These are phyloP conservation scores for Hiodon tergisus DNA, from an alignment of 2,113 vertebrate genomes.

Conservation along the genomic window DNA sequence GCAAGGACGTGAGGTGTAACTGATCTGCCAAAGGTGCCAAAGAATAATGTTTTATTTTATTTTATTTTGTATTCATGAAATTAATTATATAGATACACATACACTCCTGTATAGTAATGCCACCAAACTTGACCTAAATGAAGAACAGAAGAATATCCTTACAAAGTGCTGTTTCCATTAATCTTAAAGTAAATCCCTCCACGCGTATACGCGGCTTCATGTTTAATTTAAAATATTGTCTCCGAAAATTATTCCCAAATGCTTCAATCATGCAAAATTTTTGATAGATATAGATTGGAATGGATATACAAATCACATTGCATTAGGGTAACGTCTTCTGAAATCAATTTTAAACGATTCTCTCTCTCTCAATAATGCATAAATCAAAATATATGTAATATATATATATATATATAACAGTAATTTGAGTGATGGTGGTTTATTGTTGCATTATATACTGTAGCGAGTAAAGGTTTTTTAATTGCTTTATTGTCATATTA, in stretches of 20 bases:
- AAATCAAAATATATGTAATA: constrained; percentile 8
- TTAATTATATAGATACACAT: too few relatives aligned
- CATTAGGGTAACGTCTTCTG: constrained; percentile 12
- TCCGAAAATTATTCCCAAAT: background rate
- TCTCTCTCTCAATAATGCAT: constrained; percentile 4
- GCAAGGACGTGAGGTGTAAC: too few relatives aligned
- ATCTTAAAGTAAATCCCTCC: too few relatives aligned
- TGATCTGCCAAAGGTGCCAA: too few relatives aligned
- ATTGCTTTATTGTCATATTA: background rate
- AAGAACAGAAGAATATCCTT: too few relatives aligned
- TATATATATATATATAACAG: too few relatives aligned
- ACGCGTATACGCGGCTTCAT: background rate
- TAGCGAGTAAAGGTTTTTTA: background rate
- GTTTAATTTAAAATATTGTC: constrained; percentile 19
- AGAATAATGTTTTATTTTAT: too few relatives aligned
- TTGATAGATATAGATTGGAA: background rate
- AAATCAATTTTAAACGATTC: background rate
- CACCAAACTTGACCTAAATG: background rate
- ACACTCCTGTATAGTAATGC: background rate
- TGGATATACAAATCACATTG: constrained; percentile 7
- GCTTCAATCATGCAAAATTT: background rate
- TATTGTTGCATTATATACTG: constrained; percentile 10
- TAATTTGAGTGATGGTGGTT: constrained; percentile 11
- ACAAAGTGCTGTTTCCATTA: too few relatives aligned
- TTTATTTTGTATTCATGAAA: too few relatives aligned